Conservation (phyloP, 2,888 invertebrate genomes). For the Brenthis ino region DNA sequence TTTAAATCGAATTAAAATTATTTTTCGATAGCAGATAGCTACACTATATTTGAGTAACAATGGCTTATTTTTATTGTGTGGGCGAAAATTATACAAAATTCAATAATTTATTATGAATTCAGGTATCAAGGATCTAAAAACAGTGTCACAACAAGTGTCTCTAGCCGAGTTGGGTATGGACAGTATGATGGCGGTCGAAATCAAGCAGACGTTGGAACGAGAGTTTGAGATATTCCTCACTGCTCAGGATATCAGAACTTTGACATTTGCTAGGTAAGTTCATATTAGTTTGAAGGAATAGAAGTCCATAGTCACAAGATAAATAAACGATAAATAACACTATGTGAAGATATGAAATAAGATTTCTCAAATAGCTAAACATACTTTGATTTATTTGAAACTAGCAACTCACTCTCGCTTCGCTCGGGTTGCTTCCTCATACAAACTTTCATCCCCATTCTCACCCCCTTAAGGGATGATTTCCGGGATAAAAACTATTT, state of each 20-base stretch:
- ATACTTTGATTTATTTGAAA: background rate
- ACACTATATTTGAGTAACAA: no score
- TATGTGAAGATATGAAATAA: no score
- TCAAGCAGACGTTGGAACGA: conserved; percentile 94
- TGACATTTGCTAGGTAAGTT: conserved; percentile 87
- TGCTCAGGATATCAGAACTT: conserved; percentile 91
- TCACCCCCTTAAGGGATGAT: no score
- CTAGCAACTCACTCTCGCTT: no score
- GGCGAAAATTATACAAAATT: background rate
- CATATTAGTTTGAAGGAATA: background rate
- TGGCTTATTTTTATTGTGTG: no score
- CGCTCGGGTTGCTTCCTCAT: no score
- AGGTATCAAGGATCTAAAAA: conserved; percentile 86
- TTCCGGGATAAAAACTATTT: no score
- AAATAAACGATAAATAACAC: no score
- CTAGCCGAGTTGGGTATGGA: conserved; percentile 97
- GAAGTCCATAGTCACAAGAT: no score
- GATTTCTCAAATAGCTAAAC: background rate
- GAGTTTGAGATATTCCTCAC: conserved; percentile 94
- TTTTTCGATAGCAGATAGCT: no score
- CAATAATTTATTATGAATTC: background rate
- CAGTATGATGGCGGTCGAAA: conserved; percentile 98
- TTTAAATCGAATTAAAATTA: no score
- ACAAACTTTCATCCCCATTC: no score
- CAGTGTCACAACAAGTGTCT: conserved; percentile 86